Conservation (phyloP, 1,140 invertebrate species). For the Adelges cooleyi region DNA sequence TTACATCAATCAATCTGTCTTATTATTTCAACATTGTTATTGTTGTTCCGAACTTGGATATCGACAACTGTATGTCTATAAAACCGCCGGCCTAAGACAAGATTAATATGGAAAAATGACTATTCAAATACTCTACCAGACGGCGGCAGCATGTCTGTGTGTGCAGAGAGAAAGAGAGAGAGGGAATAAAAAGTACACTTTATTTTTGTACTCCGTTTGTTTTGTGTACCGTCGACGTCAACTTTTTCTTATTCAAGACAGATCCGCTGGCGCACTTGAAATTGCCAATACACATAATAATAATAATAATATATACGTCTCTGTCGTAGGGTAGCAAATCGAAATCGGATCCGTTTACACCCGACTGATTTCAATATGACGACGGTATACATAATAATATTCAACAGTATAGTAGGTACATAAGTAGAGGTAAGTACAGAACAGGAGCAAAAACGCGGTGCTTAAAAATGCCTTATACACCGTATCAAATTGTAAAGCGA, state of each 20-base stretch:
- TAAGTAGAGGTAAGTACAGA: too few relatives aligned
- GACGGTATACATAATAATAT: background rate
- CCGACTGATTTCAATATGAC: slow-evolving; percentile 13
- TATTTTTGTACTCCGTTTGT: background rate
- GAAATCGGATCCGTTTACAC: slow-evolving; percentile 26
- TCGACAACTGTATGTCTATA: too few relatives aligned
- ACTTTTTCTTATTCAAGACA: background rate
- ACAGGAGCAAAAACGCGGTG: too few relatives aligned
- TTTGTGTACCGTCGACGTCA: background rate
- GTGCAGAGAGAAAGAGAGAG: background rate
- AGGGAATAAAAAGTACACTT: background rate
- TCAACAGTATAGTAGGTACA: too few relatives aligned
- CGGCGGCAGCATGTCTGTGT: background rate
- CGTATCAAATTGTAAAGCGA: too few relatives aligned
- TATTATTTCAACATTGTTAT: too few relatives aligned
- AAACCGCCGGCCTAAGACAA: too few relatives aligned
- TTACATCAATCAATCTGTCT: too few relatives aligned
- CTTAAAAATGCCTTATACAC: too few relatives aligned
- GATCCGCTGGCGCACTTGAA: background rate
- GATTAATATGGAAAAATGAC: too few relatives aligned
- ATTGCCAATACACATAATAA: background rate
- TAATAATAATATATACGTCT: background rate
- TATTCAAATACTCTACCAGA: slow-evolving; percentile 12
- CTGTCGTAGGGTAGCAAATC: background rate
- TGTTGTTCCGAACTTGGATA: too few relatives aligned